Conservation (phyloP, 2,888 invertebrate species). For the Schrankia costaestrigalis region DNA sequence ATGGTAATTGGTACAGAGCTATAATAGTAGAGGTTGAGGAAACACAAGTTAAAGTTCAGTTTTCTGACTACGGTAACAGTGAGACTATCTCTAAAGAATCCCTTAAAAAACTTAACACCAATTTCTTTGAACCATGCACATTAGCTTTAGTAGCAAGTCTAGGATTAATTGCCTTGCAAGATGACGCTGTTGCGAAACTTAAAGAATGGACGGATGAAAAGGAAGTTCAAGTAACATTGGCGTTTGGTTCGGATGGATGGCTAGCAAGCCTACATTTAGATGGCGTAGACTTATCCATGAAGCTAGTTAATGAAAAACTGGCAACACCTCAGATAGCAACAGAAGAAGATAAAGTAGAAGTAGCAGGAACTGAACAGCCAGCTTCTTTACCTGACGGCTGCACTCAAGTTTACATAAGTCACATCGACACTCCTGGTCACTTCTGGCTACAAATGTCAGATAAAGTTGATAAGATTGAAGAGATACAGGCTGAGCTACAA, state of each 20-base stretch:
- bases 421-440: constrained; percentile 87
- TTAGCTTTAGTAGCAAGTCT: constrained; percentile 62
- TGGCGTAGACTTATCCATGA: constrained; percentile 74
- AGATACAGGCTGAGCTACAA: constrained; percentile 84
- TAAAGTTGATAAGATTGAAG: constrained; percentile 77
- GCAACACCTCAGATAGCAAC: constrained; percentile 53
- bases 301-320: constrained; percentile 63
- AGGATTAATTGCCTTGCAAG: constrained; percentile 62
- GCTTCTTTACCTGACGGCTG: constrained; percentile 58
- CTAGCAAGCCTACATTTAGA: constrained; percentile 73
- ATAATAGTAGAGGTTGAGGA: constrained; percentile 71
- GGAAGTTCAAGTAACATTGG: constrained; percentile 77
- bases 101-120: constrained; percentile 70
- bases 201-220: constrained; percentile 71
- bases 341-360: constrained; percentile 40
- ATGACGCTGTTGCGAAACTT: constrained; percentile 55
- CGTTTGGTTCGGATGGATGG: constrained; percentile 79
- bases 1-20: constrained; percentile 87
- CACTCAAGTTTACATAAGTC: constrained; percentile 82
- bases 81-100: constrained; percentile 75
- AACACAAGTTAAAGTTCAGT: constrained; percentile 74
- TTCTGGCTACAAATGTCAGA: constrained; percentile 87
- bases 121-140: constrained; percentile 67
- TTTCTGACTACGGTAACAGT: constrained; percentile 86
- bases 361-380: constrained; percentile 50